Conservation (phyloP, 1,140 invertebrate genomes). For the Dinoponera quadriceps region DNA sequence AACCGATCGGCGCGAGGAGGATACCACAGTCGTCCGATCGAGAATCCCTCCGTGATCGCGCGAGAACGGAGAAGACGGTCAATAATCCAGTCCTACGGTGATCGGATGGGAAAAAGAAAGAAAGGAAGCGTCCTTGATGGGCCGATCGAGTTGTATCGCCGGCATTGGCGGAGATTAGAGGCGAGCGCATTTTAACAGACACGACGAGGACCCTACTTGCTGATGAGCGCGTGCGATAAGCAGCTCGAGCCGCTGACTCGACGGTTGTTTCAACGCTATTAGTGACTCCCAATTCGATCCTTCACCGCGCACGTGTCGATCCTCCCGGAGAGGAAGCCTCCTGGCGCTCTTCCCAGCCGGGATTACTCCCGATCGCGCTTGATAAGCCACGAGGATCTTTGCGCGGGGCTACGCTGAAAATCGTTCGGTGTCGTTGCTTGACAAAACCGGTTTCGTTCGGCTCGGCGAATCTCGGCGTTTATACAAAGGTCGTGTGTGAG, state of each 20-base stretch:
- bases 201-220: slow-evolving; percentile 53
- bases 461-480: slow-evolving; percentile 78
- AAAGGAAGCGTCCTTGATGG: slow-evolving; percentile 42
- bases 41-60: not conserved
- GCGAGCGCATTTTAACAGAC: slow-evolving; percentile 44
- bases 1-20: not conserved
- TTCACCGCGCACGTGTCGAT: too few species aligned
- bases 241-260: slow-evolving; percentile 29
- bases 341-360: too few species aligned
- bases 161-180: slow-evolving; percentile 43
- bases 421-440: slow-evolving; percentile 74
- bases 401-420: slow-evolving; percentile 73
- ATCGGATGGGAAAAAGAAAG: slow-evolving; percentile 27
- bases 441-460: slow-evolving; percentile 81
- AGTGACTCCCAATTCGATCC: too few species aligned
- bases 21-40: not conserved
- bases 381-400: slow-evolving; percentile 64
- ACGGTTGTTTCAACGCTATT: slow-evolving; percentile 35
- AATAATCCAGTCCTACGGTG: not conserved
- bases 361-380: slow-evolving; percentile 45
- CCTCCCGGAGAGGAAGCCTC: too few species aligned
- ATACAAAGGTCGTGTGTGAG: slow-evolving; percentile 75
- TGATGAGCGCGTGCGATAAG: slow-evolving; percentile 54
- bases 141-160: slow-evolving; percentile 40
- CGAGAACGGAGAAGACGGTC: not conserved